phyloP scores from a whole-genome alignment of 2,113 vertebrate genomes.

The Ursus arctos region DNA sequence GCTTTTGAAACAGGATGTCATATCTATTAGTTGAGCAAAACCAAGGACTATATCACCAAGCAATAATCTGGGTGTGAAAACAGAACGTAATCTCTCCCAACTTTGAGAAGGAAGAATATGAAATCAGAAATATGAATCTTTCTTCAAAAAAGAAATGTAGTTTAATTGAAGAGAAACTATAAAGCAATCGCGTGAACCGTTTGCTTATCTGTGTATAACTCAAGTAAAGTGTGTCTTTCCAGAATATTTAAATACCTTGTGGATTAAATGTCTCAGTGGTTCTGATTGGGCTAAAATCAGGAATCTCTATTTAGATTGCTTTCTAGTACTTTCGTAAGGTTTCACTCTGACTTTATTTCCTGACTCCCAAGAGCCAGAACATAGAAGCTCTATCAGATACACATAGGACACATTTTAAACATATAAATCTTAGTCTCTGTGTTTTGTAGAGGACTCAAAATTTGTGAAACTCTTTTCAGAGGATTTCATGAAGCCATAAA shows the following conservation, averaged over 20 bases:
- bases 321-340: background rate
- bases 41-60: background rate
- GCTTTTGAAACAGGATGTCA: background rate
- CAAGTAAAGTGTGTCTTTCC: background rate
- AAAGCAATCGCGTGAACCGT: background rate
- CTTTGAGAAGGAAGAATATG: conserved; percentile 13
- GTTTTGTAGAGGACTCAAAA: background rate
- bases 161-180: conserved; percentile 8
- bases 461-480: conserved; percentile 22
- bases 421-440: background rate
- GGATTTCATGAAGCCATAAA: background rate
- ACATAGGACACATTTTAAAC: background rate
- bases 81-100: background rate
- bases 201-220: background rate
- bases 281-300: background rate
- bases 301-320: background rate
- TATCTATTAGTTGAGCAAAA: background rate
- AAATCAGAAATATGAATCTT: background rate
- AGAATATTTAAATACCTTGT: conserved; percentile 3
- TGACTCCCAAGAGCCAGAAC: background rate
- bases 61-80: conserved; percentile 24
- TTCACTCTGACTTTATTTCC: conserved; percentile 14
- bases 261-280: background rate
- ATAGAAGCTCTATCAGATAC: background rate
- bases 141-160: conserved; percentile 38